These are phyloP conservation scores for Saccostrea echinata DNA, from an alignment of 1,140 invertebrate genomes.

Conservation along the genomic window DNA sequence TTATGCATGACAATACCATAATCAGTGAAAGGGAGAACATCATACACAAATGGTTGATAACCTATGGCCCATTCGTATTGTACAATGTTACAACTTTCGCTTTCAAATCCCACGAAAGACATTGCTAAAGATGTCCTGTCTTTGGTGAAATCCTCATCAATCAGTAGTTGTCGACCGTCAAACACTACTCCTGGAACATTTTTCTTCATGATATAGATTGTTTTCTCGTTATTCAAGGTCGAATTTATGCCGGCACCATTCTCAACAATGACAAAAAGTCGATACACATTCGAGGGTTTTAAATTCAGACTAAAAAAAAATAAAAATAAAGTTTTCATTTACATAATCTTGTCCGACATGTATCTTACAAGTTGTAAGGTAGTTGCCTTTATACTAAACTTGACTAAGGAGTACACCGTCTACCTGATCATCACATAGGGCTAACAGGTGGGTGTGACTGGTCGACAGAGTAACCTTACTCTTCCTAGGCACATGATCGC, in stretches of 20 bases:
- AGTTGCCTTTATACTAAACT: no score
- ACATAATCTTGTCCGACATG: no score
- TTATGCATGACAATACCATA: constrained; percentile 62
- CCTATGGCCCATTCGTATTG: constrained; percentile 67
- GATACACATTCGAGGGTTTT: constrained; percentile 4
- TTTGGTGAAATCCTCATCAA: constrained; percentile 58
- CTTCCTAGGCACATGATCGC: no score
- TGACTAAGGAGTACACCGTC: no score
- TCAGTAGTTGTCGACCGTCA: constrained; percentile 57
- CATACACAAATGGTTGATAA: constrained; percentile 58
- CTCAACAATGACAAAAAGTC: constrained; percentile 53
- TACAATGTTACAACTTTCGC: constrained; percentile 62
- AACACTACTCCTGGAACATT: constrained; percentile 63
- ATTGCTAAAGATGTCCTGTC: constrained; percentile 64
- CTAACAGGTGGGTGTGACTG: no score
- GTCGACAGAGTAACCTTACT: no score
- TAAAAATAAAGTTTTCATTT: neutral
- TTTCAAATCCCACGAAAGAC: constrained; percentile 65
- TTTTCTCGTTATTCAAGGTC: constrained; percentile 38
- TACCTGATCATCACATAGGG: no score
- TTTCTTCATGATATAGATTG: constrained; percentile 58
- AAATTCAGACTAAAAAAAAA: neutral
- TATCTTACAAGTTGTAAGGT: no score
- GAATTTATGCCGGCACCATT: constrained; percentile 62
- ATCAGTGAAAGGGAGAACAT: constrained; percentile 59